A percentile compares a stretch with the other conserved stretches of the same genome.
These are phyloP conservation scores for Gadopsis marmoratus DNA, from an alignment of 2,797 vertebrate genomes.

Conservation along the genomic window DNA sequence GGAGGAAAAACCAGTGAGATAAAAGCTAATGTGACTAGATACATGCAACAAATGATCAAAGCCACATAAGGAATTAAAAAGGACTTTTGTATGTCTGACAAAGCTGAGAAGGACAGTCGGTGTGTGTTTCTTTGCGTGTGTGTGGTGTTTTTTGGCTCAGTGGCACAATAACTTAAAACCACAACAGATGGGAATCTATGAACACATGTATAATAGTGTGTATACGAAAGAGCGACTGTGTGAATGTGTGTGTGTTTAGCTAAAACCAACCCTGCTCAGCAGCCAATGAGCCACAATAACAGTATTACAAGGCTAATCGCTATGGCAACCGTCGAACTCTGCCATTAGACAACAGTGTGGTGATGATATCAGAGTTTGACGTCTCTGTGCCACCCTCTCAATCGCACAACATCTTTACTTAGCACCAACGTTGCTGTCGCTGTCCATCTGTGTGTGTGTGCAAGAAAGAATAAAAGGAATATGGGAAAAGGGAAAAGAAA, in stretches of 20 bases:
- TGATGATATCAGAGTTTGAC: conserved; percentile 79
- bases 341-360: conserved; percentile 79
- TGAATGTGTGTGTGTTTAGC: conserved; percentile 37
- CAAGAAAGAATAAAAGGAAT: neutral
- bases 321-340: conserved; percentile 79
- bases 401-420: conserved; percentile 75
- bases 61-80: neutral
- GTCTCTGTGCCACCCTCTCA: conserved; percentile 76
- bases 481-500: neutral
- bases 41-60: conserved; percentile 4
- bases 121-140: conserved; percentile 16
- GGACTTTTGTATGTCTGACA: neutral
- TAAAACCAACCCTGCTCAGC: conserved; percentile 57
- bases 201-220: conserved; percentile 47
- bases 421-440: conserved; percentile 53
- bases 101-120: conserved; percentile 17
- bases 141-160: conserved; percentile 23
- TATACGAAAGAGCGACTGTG: conserved; percentile 36
- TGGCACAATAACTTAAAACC: conserved; percentile 35
- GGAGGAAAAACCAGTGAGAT: conserved; percentile 34
- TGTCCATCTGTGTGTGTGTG: conserved; percentile 62
- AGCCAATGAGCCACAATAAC: conserved; percentile 78
- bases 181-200: conserved; percentile 57
- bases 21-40: neutral
- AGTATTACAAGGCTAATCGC: conserved; percentile 77